phyloP scores from a whole-genome alignment of 2,113 vertebrate species.

The Macrotus californicus region DNA sequence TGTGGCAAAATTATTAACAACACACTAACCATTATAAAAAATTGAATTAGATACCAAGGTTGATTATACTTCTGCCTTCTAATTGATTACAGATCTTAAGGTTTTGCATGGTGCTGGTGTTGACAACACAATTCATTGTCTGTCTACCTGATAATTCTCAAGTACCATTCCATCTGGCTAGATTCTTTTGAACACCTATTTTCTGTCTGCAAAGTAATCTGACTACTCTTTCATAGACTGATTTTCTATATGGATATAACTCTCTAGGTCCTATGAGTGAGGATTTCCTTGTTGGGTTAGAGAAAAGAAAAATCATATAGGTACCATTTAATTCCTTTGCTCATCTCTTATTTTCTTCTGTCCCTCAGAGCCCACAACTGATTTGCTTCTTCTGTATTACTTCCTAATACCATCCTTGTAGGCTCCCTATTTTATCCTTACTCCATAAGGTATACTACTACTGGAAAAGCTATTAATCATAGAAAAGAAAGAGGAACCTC shows the following conservation, averaged over 20 bases:
- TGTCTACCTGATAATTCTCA: neutral
- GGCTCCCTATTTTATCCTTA: neutral
- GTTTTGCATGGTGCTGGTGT: neutral
- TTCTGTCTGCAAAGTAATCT: neutral
- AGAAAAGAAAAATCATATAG: neutral
- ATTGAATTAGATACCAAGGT: constrained; percentile 6
- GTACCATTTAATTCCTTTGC: neutral
- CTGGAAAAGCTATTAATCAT: neutral
- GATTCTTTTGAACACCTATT: neutral
- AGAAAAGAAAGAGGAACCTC: neutral
- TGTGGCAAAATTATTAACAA: constrained; percentile 34
- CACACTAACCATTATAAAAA: constrained; percentile 1
- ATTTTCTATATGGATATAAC: neutral
- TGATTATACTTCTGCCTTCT: constrained; percentile 27
- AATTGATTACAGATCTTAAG: constrained; percentile 31
- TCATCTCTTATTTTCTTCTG: neutral
- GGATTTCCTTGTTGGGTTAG: neutral
- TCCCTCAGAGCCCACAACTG: neutral
- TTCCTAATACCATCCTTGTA: neutral
- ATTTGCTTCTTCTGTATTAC: neutral
- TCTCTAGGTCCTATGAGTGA: neutral
- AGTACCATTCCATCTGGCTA: neutral
- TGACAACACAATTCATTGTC: constrained; percentile 21
- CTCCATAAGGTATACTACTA: neutral
- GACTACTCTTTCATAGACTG: neutral